Evolutionary conservation across 2,888 invertebrate species (phyloP), one percentile per base, ranked within the genome.

Genomic region (Thumatha senex): DNA sequence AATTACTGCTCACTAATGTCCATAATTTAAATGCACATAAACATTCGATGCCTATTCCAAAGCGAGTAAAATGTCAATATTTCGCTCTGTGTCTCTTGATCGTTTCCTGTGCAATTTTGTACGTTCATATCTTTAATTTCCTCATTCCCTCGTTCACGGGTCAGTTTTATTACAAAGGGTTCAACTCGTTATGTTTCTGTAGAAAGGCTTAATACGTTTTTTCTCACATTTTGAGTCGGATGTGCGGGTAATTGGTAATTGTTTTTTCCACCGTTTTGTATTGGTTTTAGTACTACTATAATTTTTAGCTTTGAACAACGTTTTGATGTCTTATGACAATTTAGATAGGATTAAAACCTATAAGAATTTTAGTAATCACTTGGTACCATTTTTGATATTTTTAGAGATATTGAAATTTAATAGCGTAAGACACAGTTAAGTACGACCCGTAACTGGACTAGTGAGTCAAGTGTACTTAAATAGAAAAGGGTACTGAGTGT

Each of bases 101-200:
- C 64, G 63, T 66, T 67, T 62, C 62, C 63, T 48, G 46, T 51
- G 61, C 69, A 67, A 71, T 77, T 76, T 65, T 51, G 56, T 48
- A 62, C 75, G 72, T 70, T 73, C 72, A 76, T 67, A 73, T 73
- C 72, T 75, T 70, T 76, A 77, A 76, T 76, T 77, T 72, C 71
- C 73, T 65, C 70, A 70, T 73, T 66, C 50, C 49, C 40, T 41
- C 70, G 70, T 70, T 66, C 67, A 56, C 62, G 62, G 67, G 61
- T 63, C 68, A 71, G 63, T 64, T 71, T 63, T 62, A 45, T 60
- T 57, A 54, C 55, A 57, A 65, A 67, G 61, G 67, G 67, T 56
- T 52, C 44, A 43, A 36, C 29, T 46, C 53, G 54, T 59, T 58
- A 56, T 67, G 54, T 54, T 50, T 56, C 47, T 46, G 40, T 48